Evolutionary conservation across 2,797 vertebrate genomes (phyloP).

Genomic region (Characodon lateralis): DNA sequence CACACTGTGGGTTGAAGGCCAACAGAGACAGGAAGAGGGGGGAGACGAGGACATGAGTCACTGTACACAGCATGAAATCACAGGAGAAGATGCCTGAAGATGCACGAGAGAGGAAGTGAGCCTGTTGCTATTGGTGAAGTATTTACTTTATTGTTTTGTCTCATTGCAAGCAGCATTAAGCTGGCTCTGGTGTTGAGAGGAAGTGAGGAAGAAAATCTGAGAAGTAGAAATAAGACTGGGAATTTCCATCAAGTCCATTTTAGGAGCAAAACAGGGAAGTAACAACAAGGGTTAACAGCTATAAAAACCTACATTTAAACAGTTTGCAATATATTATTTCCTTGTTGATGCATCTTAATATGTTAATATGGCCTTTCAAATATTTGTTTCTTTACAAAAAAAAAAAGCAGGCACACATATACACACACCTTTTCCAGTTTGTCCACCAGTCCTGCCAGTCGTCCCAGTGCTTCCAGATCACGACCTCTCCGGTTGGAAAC

Average conservation of each 20-base stretch:
- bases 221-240: background rate
- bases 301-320: background rate
- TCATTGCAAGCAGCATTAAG: background rate
- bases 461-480: slow-evolving; percentile 81
- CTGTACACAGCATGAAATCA: background rate
- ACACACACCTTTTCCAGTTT: slow-evolving; percentile 78
- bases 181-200: background rate
- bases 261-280: background rate
- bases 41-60: background rate
- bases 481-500: slow-evolving; percentile 86
- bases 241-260: slow-evolving; percentile 6
- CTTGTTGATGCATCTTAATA: background rate
- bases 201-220: background rate
- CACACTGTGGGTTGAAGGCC: slow-evolving; percentile 66
- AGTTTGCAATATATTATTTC: background rate
- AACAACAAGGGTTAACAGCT: background rate
- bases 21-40: background rate
- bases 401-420: background rate
- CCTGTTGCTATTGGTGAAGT: too few relatives aligned
- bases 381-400: background rate
- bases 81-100: background rate
- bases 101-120: background rate
- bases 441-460: slow-evolving; percentile 72
- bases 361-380: background rate
- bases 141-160: background rate